A percentile compares a stretch with the other conserved stretches of the same genome.
Evolutionary conservation across 2,888 invertebrate species (phyloP).

Genomic region (Apotomis betuletana): DNA sequence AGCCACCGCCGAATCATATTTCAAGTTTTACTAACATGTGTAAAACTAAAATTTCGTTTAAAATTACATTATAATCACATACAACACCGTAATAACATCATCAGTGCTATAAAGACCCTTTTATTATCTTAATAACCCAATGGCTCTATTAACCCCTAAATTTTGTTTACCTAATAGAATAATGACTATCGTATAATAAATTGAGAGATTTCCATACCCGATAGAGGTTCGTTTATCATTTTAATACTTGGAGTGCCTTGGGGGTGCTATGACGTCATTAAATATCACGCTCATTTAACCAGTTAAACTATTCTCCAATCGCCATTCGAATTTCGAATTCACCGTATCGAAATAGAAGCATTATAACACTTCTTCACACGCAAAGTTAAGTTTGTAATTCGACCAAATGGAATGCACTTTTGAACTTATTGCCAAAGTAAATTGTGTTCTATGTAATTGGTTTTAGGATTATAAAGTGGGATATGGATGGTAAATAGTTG

Average conservation of each 20-base stretch:
- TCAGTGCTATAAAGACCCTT: constrained; percentile 50
- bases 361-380: not conserved
- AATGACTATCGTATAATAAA: constrained; percentile 82
- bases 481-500: constrained; percentile 32
- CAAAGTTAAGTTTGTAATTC: constrained; percentile 36
- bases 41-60: not conserved
- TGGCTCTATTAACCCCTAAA: constrained; percentile 78
- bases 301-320: constrained; percentile 26
- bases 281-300: constrained; percentile 53
- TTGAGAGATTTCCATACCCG: constrained; percentile 82
- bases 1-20: not conserved
- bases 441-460: not conserved
- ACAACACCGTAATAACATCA: constrained; percentile 38
- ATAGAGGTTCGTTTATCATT: constrained; percentile 79
- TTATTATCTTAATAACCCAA: constrained; percentile 68
- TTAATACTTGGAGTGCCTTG: constrained; percentile 79
- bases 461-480: not conserved
- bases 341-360: constrained; percentile 16
- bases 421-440: not conserved
- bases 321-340: constrained; percentile 46
- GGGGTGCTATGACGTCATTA: constrained; percentile 76
- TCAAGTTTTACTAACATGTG: not conserved
- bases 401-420: not conserved
- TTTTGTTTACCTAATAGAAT: constrained; percentile 82
- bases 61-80: constrained; percentile 35